Percentiles rank a stretch among this genome's conserved stretches.
phyloP scores from a whole-genome alignment of 2,113 vertebrate genomes.

The Cinclus mexicanus region DNA sequence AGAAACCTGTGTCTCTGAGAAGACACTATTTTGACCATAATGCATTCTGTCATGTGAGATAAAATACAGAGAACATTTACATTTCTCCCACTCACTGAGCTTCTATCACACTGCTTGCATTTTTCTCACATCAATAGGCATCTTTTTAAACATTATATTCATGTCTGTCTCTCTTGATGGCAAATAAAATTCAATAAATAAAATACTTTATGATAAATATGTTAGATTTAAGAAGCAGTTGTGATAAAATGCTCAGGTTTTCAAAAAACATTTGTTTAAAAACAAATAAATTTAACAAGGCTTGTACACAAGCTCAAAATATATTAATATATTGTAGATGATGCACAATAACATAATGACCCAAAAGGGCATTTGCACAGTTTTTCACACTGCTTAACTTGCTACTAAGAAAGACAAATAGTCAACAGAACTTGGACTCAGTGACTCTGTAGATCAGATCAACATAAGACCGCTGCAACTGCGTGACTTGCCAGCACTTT shows the following conservation, averaged over 20 bases:
- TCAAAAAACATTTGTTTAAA: conserved; percentile 74
- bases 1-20: conserved; percentile 70
- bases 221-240: conserved; percentile 66
- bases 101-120: conserved; percentile 71
- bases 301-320: conserved; percentile 59
- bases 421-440: conserved; percentile 57
- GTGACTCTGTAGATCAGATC: conserved; percentile 68
- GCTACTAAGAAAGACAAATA: conserved; percentile 58
- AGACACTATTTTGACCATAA: conserved; percentile 79
- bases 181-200: conserved; percentile 79
- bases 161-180: conserved; percentile 76
- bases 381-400: conserved; percentile 75
- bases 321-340: conserved; percentile 64
- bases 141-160: conserved; percentile 79
- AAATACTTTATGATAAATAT: conserved; percentile 74
- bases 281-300: conserved; percentile 75
- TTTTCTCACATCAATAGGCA: conserved; percentile 79
- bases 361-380: conserved; percentile 72
- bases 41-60: conserved; percentile 81
- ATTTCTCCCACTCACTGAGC: conserved; percentile 78
- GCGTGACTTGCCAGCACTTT: conserved; percentile 56
- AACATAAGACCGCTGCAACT: conserved; percentile 41
- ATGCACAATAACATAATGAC: conserved; percentile 74
- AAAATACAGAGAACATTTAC: conserved; percentile 74
- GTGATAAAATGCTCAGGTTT: conserved; percentile 66